Evolutionary conservation across 2,888 invertebrate genomes (phyloP), one percentile per base, ranked within the genome.

Genomic region (Pomacea canaliculata): DNA sequence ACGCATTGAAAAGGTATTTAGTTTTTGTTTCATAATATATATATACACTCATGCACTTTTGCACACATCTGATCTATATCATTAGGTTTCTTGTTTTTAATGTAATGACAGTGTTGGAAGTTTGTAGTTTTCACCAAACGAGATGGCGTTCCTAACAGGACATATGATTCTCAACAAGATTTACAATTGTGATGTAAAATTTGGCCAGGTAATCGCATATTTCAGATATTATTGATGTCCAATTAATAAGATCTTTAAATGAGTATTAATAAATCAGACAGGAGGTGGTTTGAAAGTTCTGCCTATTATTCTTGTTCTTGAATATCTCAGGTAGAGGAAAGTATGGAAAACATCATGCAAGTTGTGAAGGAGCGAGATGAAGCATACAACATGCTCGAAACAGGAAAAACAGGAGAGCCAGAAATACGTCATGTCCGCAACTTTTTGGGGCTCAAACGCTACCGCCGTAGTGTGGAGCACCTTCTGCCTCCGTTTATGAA

Each of bases 321-420:
- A 16, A 10, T 56, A 16, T 56, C 27, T n/a, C 81, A 93, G 93
- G 93, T 98, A 0, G 94, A 96, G 89, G 95, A 96, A 84, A 97
- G 98, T 27, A 99, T 99, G 99, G 93, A 94, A 80, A 97, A 98
- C 90, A 92, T 99, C 77, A 96, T 99, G 91, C 92, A 92, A 27
- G 97, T 99, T 0, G 94, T 99, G 0, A 93, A 95, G 76, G 99
- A 99, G 92, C 93, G 99, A 81, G 97, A 99, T 90, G 92, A 93
- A 82, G 99, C 99, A 0, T 97, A 96, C 91, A 94, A 95, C 90
- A 89, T 94, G 83, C 92, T 99, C 73, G 99, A 99, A 92, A 85
- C 83, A 2, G 90, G 90, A 8, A 81, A 85, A 37, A 83, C 85
- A 7, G 83, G 80, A 10, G 76, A 82, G n/a, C 83, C 82, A 8